Evolutionary conservation across 2,797 vertebrate species (phyloP).

Genomic region (Molossus molossus): DNA sequence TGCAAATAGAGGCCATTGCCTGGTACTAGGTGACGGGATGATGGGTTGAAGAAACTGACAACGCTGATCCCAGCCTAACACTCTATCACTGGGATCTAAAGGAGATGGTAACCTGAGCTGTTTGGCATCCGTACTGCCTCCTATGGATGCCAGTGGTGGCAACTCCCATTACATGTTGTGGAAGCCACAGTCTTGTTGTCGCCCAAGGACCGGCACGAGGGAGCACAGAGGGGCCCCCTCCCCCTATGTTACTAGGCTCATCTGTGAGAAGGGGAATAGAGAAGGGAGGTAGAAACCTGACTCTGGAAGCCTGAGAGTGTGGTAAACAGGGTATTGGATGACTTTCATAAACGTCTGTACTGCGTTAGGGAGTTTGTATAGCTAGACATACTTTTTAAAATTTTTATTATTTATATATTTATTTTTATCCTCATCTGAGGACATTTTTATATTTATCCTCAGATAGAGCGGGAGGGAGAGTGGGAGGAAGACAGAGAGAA

Average conservation of each 20-base stretch:
- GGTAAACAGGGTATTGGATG: accelerated
- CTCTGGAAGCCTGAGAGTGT: neutral
- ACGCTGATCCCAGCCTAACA: neutral
- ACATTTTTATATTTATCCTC: no score
- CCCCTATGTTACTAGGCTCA: neutral
- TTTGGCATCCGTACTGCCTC: neutral
- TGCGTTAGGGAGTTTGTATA: neutral
- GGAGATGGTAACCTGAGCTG: no score
- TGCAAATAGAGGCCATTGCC: neutral
- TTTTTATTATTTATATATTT: no score
- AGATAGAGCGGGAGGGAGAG: no score
- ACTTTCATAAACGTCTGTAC: neutral
- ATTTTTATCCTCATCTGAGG: no score
- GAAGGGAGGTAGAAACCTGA: neutral
- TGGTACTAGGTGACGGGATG: neutral
- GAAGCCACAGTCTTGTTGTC: neutral
- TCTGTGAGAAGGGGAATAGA: neutral
- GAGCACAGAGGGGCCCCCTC: neutral
- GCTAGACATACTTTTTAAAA: neutral
- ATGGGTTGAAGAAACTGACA: neutral
- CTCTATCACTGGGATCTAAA: neutral
- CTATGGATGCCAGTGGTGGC: neutral
- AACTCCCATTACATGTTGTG: neutral
- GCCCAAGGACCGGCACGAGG: neutral
- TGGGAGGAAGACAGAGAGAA: no score